Evolutionary conservation across 2,113 vertebrate genomes (phyloP), one percentile per base, ranked within the genome.

Genomic region (Lates calcarifer): DNA sequence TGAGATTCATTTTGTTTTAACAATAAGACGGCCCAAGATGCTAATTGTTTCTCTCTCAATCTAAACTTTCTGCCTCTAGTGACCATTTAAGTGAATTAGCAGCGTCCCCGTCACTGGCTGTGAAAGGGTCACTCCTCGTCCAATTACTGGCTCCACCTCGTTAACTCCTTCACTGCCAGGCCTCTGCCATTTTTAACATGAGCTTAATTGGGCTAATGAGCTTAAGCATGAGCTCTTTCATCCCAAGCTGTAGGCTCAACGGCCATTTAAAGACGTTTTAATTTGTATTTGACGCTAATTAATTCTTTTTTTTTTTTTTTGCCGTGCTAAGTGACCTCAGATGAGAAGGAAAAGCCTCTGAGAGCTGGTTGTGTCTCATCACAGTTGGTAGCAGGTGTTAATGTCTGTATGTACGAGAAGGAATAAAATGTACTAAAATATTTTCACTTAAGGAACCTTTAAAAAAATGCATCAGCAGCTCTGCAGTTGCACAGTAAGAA

Each of bases 201-300:
- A 74, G 56, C 64, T 78, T 93, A 87, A 92, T 93, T 93, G 92
- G 86, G 83, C 91, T 90, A 93, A 94, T 92, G 71, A 91, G 75
- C 78, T 73, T 81, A 69, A 85, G 79, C 86, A 68, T 85, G 13
- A 77, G 77, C 70, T 64, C 83, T 68, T 75, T 84, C 79, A 58
- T 81, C 72, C 66, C 83, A 83, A 90, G 85, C 70, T 77, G 66
- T 57, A 26, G 72, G 60, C 79, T 82, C 39, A 67, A 75, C 77
- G 58, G 62, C 79, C 45, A 84, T 91, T 82, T 75, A 68, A 91
- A 82, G 83, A 72, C 15, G 4, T 63, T 90, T 90, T 29, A 68
- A 79, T 90, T 85, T 79, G 41, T 78, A 56, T 92, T 87, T 82
- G 83, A 89, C 90, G 60, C 69, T 87, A 82, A 90, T 91, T 87